Percentiles rank a stretch among this genome's conserved stretches.
Conservation (phyloP, 2,888 invertebrate species). For the Ephialtes manifestator region DNA sequence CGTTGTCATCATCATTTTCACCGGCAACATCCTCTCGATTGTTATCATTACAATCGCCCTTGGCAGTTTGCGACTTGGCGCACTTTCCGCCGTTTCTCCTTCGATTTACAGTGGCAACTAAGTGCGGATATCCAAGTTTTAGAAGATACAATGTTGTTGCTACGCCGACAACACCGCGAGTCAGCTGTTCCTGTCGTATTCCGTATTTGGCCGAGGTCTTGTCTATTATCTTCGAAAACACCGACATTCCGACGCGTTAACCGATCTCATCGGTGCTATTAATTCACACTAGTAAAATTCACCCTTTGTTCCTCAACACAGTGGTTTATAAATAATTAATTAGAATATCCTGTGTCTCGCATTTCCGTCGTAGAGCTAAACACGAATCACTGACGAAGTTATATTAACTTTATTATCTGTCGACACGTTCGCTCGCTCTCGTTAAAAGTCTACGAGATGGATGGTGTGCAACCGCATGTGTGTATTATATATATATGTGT, state of each 20-base stretch:
- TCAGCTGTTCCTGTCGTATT: conserved; percentile 87
- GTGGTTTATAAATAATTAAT: conserved; percentile 2
- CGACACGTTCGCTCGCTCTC: conserved; percentile 18
- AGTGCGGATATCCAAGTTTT: conserved; percentile 89
- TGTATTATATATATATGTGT: neutral
- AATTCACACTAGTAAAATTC: neutral
- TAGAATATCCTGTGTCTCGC: neutral
- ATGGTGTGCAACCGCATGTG: neutral
- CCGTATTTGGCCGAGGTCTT: conserved; percentile 88
- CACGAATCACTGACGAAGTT: neutral
- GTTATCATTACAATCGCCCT: conserved; percentile 71
- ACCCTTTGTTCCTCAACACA: neutral
- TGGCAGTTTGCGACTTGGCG: conserved; percentile 22
- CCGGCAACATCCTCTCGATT: conserved; percentile 64
- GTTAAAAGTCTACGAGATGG: conserved; percentile 12
- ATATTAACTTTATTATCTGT: neutral
- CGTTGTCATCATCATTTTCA: neutral
- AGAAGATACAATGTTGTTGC: conserved; percentile 88
- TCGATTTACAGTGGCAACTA: conserved; percentile 85
- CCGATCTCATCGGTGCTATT: conserved; percentile 61
- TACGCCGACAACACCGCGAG: conserved; percentile 88
- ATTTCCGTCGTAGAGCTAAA: neutral
- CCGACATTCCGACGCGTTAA: conserved; percentile 82
- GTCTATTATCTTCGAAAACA: conserved; percentile 90
- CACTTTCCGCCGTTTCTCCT: conserved; percentile 31